A percentile compares a stretch with the other conserved stretches of the same genome.
These are phyloP conservation scores for Paramormyrops kingsleyae DNA, from an alignment of 2,113 vertebrate genomes.

Conservation along the genomic window DNA sequence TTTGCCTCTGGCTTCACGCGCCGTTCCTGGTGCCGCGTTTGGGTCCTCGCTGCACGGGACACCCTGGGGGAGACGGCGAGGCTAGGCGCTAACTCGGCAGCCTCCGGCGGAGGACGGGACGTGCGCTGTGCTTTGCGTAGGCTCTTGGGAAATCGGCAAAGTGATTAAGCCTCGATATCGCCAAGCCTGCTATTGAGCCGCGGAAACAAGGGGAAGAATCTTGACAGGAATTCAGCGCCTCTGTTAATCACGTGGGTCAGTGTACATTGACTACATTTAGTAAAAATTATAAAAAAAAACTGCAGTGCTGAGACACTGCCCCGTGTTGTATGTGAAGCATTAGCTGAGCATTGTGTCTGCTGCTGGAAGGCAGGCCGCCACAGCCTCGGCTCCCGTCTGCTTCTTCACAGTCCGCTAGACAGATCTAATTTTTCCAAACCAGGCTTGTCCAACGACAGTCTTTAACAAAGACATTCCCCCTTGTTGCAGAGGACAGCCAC, in stretches of 20 bases:
- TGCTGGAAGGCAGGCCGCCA: background rate
- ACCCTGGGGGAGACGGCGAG: conserved; percentile 54
- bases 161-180: conserved; percentile 52
- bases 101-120: conserved; percentile 53
- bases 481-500: background rate
- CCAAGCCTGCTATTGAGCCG: conserved; percentile 56
- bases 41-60: conserved; percentile 45
- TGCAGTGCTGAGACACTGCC: background rate
- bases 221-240: conserved; percentile 48
- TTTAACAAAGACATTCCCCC: background rate
- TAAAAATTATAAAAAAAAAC: background rate
- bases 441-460: background rate
- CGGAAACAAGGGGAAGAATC: conserved; percentile 48
- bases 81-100: conserved; percentile 67
- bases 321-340: background rate
- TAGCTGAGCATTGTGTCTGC: background rate
- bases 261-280: background rate
- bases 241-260: conserved; percentile 5
- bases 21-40: conserved; percentile 51
- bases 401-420: conserved; percentile 1
- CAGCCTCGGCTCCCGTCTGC: background rate
- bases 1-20: conserved; percentile 14
- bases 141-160: conserved; percentile 69
- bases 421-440: background rate
- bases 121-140: conserved; percentile 53